Evolutionary conservation across 2,888 invertebrate species (phyloP).

Genomic region (Patella pellucida): DNA sequence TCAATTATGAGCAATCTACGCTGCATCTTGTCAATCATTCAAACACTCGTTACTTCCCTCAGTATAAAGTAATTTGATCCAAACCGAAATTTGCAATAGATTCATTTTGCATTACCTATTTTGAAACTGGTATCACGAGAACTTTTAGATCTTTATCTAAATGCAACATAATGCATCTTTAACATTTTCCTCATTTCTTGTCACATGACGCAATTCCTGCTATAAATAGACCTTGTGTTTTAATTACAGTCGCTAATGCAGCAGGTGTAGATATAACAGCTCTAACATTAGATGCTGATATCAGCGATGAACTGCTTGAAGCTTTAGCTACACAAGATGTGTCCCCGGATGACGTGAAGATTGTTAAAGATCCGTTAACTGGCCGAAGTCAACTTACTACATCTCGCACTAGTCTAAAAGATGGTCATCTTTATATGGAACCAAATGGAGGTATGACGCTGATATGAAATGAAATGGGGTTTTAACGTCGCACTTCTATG

Average conservation of each 20-base stretch:
- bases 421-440: slow-evolving; percentile 52
- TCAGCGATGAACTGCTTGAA: slow-evolving; percentile 60
- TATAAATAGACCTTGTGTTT: not conserved
- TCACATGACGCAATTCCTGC: not conserved
- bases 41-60: not conserved
- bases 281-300: slow-evolving; percentile 55
- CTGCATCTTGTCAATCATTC: not conserved
- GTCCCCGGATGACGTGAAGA: slow-evolving; percentile 60
- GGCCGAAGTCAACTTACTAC: slow-evolving; percentile 47
- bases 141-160: too few relatives aligned
- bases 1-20: not conserved
- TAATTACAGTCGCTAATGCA: slow-evolving; percentile 47
- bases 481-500: too few relatives aligned
- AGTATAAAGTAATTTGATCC: too few relatives aligned
- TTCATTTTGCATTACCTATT: too few relatives aligned
- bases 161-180: not conserved
- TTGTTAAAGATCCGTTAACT: slow-evolving; percentile 52
- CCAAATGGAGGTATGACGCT: slow-evolving; percentile 18
- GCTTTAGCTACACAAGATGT: slow-evolving; percentile 54
- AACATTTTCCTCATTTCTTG: not conserved
- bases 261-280: slow-evolving; percentile 47
- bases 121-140: too few relatives aligned
- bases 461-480: not conserved
- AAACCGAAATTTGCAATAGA: too few relatives aligned
- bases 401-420: slow-evolving; percentile 54